Base-by-base conservation (phyloP, 2,888 invertebrate genomes). In the Ptychoptera contaminata region DNA sequence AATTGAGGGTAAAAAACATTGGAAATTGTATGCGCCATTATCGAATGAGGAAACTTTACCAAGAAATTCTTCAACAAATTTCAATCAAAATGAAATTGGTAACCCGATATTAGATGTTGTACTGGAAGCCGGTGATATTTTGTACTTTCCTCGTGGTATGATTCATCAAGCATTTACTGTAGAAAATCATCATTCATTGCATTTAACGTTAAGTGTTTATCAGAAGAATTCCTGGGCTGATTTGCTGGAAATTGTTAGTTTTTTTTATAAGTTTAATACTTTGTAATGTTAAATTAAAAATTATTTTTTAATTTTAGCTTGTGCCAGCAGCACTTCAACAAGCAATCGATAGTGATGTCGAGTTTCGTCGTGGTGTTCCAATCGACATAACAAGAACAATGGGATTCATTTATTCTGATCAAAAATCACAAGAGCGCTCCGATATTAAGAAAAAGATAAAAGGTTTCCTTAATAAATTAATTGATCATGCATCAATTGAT, bases 1-100 rank as follows among this genome's bases (percentile, higher is more conserved):
- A 69, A 68, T 94, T 2, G 97, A 98, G 67, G 98, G 98, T 0
- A 79, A 81, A 54, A 98, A 98, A 62, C 77, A 81, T 50, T 98
- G 97, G 97, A 79, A 78, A 53, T 67, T 97, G 10, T 98, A 96
- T 45, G 76, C 76, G 52, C 92, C 96, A 11, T 68, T 68, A 42
- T 58, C 54, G n/a, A 58, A 67, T 5, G 69, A 71, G 35, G 85
- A 87, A 60, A 64, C 72, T 2, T 67, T 97, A 35, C 84, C 96
- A 1, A 71, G 91, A 50, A 73, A 72, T 53, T 93, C 94, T 0
- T 94, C 93, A 31, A 69, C 70, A 51, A 86, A 90, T 67, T 84
- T 82, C 49, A 65, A 66, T 1, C 75, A 78, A 49, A 68, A 74
- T 8, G 83, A 91, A 54, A 71, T 94, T 43, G 86, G 83, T 0